Evolutionary conservation across 2,888 invertebrate species (phyloP).

Genomic region (Mythimna ferrago): DNA sequence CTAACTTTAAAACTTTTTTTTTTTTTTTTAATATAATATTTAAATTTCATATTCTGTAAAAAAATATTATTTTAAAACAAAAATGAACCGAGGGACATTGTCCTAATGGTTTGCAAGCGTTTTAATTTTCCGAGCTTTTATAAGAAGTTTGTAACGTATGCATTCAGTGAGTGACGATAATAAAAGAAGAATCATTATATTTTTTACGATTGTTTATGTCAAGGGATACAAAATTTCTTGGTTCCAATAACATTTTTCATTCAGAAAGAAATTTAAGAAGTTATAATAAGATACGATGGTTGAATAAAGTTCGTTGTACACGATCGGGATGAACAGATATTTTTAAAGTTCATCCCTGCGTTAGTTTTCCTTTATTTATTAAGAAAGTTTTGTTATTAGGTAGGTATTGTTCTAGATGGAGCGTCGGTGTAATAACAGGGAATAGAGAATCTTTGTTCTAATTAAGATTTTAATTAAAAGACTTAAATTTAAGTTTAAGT

Average conservation of each 20-base stretch:
- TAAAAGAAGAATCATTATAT: constrained; percentile 3
- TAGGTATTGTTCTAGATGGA: constrained; percentile 22
- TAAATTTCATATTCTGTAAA: too few species aligned
- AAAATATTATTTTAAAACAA: background rate
- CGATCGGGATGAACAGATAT: constrained; percentile 5
- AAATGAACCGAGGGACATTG: background rate
- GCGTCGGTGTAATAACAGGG: constrained; percentile 20
- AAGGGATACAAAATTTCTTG: constrained; percentile 10
- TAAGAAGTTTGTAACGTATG: constrained; percentile 40
- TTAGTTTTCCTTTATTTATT: constrained; percentile 25
- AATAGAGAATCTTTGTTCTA: constrained; percentile 24
- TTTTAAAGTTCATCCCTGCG: constrained; percentile 11
- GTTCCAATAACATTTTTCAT: constrained; percentile 32
- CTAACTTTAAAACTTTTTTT: background rate
- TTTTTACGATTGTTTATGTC: constrained; percentile 23
- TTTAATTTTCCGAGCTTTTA: constrained; percentile 23
- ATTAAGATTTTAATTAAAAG: constrained; percentile 43
- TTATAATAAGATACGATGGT: constrained; percentile 5
- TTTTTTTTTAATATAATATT: too few species aligned
- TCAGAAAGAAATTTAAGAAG: constrained; percentile 17
- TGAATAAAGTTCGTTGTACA: constrained; percentile 30
- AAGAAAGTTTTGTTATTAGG: constrained; percentile 37
- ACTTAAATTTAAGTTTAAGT: background rate
- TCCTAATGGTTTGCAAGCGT: background rate
- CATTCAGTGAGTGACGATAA: constrained; percentile 22